Evolutionary conservation across 2,113 vertebrate genomes (phyloP), one percentile per base, ranked within the genome.

Genomic region (Alligator mississippiensis): DNA sequence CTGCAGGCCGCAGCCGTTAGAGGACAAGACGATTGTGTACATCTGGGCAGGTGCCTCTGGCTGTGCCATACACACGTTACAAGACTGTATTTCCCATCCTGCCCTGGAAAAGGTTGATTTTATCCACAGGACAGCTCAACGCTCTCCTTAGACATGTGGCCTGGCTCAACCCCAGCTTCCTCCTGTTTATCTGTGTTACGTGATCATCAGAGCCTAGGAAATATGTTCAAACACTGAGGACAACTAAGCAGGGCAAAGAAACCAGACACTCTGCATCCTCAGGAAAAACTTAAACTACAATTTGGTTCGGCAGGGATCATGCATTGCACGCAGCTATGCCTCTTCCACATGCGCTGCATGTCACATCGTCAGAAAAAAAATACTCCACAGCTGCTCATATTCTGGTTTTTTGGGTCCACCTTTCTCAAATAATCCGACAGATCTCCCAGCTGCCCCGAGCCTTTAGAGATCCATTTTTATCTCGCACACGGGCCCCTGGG

Each of bases 131-230:
- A 47, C 75, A 72, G 47, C 24, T 70, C 85, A 34, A 59, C 38
- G 75, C 4, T 14, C 59, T 84, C 57, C 66, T 80, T 70, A 85
- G 80, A 47, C 27, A 28, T 0, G 21, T 38, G 19, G 78, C 66
- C 55, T 34, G 80, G 64, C 16, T 89, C 89, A 85, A 82, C 84
- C 80, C 28, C 75, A 90, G 70, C 84, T 91, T 81, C 85, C 80
- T 28, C 25, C 72, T 47, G 25, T 47, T 14, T 47, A 22, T 47
- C 70, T 74, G 34, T 90, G 86, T 90, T 75, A 68, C 3, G 0
- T 38, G 61, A 9, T 66, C 15, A 68, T 84, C 58, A 30, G n/a
- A 58, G 64, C n/a, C 77, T 24, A 14, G 58, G 85, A 92, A 85
- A 66, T 66, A n/a, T n/a, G 24, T n/a, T 28, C 28, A 17, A 66